These are phyloP conservation scores for Diabrotica virgifera DNA, from an alignment of 1,140 invertebrate species.

Conservation along the genomic window DNA sequence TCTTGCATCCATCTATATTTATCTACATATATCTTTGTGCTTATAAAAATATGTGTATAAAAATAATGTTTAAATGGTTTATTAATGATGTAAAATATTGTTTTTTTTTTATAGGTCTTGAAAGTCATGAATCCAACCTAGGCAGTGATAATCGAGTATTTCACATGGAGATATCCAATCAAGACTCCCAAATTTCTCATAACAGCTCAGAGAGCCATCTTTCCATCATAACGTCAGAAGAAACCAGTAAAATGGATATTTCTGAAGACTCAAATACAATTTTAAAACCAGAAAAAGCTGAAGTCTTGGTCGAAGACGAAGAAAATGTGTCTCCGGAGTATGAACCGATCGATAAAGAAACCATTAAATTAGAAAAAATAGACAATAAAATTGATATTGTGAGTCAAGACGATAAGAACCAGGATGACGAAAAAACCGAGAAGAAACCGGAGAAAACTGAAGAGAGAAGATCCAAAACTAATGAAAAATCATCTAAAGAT, in stretches of 20 bases:
- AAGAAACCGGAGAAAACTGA: constrained; percentile 19
- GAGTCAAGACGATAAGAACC: constrained; percentile 7
- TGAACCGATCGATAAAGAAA: background rate
- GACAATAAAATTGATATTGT: constrained; percentile 5
- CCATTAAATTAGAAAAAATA: background rate
- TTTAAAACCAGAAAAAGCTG: constrained; percentile 13
- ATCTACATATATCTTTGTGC: too few relatives aligned
- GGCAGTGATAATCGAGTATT: constrained; percentile 28
- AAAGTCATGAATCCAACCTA: constrained; percentile 37
- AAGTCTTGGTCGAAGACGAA: background rate
- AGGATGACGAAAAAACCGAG: constrained; percentile 17
- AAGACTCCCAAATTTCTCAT: constrained; percentile 58
- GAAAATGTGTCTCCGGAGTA: too few relatives aligned
- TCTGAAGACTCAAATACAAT: constrained; percentile 35
- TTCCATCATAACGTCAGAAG: constrained; percentile 53
- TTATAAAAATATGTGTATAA: too few relatives aligned
- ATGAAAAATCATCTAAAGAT: constrained; percentile 42
- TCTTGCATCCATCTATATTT: too few relatives aligned
- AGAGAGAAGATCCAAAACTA: constrained; percentile 21
- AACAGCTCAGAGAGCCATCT: constrained; percentile 59
- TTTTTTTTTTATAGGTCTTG: constrained; percentile 49
- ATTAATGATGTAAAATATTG: background rate
- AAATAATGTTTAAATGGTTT: background rate
- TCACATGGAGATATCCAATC: constrained; percentile 49
- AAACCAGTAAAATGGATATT: constrained; percentile 45